Evolutionary conservation across 1,140 invertebrate genomes (phyloP).

Genomic region (Drosophila suzukii): DNA sequence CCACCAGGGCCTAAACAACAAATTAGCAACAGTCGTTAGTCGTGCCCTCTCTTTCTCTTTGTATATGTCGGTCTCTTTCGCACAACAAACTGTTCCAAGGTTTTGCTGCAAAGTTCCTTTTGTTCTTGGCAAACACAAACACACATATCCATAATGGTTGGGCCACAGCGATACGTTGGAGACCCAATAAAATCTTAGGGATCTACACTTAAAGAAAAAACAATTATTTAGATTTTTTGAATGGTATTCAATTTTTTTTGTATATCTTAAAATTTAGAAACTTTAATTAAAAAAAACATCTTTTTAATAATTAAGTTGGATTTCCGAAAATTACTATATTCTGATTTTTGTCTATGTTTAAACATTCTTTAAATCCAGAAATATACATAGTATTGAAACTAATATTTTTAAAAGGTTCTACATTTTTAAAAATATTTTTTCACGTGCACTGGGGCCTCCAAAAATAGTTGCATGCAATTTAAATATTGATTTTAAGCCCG

Average conservation of each 20-base stretch:
- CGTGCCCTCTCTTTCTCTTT: constrained; percentile 1
- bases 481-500: constrained; percentile 68
- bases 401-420: too few relatives aligned
- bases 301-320: too few relatives aligned
- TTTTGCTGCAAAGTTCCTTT: constrained; percentile 62
- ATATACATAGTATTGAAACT: too few relatives aligned
- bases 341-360: too few relatives aligned
- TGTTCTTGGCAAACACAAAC: constrained; percentile 52
- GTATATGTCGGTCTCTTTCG: constrained; percentile 20
- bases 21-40: constrained; percentile 67
- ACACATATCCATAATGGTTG: constrained; percentile 35
- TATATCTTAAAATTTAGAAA: too few relatives aligned
- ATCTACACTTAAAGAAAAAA: neutral
- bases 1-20: constrained; percentile 51
- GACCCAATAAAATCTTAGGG: constrained; percentile 25
- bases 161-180: constrained; percentile 1
- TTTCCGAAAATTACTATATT: too few relatives aligned
- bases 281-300: too few relatives aligned
- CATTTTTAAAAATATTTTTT: neutral
- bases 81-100: constrained; percentile 69
- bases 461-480: constrained; percentile 66
- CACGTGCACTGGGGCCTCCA: constrained; percentile 2
- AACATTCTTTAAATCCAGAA: neutral
- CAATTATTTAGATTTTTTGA: neutral
- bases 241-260: too few relatives aligned